These are phyloP conservation scores for Hirtodrosophila duncani DNA, from an alignment of 2,888 invertebrate genomes.

Conservation along the genomic window DNA sequence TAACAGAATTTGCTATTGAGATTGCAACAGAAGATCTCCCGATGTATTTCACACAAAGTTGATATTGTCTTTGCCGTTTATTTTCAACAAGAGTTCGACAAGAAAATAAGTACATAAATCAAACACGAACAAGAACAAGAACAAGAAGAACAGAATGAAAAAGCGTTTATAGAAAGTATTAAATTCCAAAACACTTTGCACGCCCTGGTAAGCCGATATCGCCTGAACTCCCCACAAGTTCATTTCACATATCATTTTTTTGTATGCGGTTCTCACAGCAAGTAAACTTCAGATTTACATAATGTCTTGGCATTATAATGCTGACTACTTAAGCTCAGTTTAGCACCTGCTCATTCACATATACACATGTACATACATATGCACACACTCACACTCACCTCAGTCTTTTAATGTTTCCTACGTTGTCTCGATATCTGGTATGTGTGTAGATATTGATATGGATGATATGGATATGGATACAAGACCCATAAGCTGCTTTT, in stretches of 20 bases:
- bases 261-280: constrained; percentile 37
- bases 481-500: constrained; percentile 7
- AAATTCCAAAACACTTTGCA: no score
- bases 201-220: no score
- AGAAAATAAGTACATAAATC: no score
- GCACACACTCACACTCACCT: constrained; percentile 64
- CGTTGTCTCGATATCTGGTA: constrained; percentile 27
- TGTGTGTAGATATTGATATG: constrained; percentile 27
- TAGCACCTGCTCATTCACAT: neutral
- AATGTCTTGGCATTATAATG: constrained; percentile 12
- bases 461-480: constrained; percentile 22
- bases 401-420: constrained; percentile 77
- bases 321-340: constrained; percentile 16
- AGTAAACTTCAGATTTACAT: constrained; percentile 44
- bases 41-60: no score
- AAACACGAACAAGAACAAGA: no score
- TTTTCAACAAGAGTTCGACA: no score
- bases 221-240: constrained; percentile 33
- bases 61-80: no score
- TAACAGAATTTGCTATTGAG: no score
- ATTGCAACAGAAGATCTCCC: no score
- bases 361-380: neutral
- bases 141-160: no score
- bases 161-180: no score
- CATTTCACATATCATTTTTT: constrained; percentile 9